These are phyloP conservation scores for Psylliodes chrysocephalus DNA, from an alignment of 2,888 invertebrate genomes.

Conservation along the genomic window DNA sequence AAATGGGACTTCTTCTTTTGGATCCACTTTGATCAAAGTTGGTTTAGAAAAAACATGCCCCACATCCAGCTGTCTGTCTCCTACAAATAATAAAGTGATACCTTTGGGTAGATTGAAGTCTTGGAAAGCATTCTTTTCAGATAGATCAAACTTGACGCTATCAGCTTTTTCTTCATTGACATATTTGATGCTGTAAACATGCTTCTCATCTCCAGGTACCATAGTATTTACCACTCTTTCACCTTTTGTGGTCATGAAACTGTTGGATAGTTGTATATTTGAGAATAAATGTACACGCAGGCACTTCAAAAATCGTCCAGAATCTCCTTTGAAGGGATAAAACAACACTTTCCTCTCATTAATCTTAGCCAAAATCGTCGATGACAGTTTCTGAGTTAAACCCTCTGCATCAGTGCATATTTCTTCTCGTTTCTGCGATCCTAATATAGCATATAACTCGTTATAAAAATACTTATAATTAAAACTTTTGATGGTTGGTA, in stretches of 20 bases:
- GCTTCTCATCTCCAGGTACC: slow-evolving; percentile 12
- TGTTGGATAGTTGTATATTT: slow-evolving; percentile 41
- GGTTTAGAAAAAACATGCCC: slow-evolving; percentile 46
- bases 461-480: slow-evolving; percentile 54
- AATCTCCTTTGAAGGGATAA: slow-evolving; percentile 50
- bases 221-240: slow-evolving; percentile 41
- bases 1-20: slow-evolving; percentile 46
- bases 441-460: slow-evolving; percentile 52
- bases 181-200: not conserved
- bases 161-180: slow-evolving; percentile 1
- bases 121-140: slow-evolving; percentile 43
- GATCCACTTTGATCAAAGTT: slow-evolving; percentile 45
- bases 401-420: slow-evolving; percentile 52
- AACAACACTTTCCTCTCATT: slow-evolving; percentile 45
- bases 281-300: slow-evolving; percentile 13
- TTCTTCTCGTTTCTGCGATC: slow-evolving; percentile 39
- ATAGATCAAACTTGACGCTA: slow-evolving; percentile 39
- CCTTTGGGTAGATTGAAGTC: slow-evolving; percentile 46
- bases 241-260: slow-evolving; percentile 44
- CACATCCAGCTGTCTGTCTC: slow-evolving; percentile 44
- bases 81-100: slow-evolving; percentile 48
- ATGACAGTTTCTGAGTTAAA: slow-evolving; percentile 47
- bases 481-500: slow-evolving; percentile 50
- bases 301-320: slow-evolving; percentile 43
- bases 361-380: slow-evolving; percentile 42